These are phyloP conservation scores for Pleuronectes platessa DNA, from an alignment of 2,113 vertebrate species.

Conservation along the genomic window DNA sequence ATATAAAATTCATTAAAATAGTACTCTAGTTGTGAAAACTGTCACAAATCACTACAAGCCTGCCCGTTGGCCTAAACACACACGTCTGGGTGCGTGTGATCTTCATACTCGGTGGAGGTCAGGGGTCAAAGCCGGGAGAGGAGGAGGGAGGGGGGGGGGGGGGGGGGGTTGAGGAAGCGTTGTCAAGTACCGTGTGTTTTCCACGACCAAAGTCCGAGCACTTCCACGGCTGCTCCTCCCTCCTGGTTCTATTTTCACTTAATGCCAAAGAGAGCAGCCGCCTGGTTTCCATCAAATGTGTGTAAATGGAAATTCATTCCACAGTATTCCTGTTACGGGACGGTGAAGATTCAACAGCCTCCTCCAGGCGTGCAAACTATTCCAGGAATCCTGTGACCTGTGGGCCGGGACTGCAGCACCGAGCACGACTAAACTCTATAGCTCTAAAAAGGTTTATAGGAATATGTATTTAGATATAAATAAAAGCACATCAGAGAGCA, in stretches of 20 bases:
- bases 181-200: conserved; percentile 2
- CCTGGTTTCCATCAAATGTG: neutral
- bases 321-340: neutral
- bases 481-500: conserved; percentile 41
- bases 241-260: neutral
- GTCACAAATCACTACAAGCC: conserved; percentile 62
- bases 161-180: conserved; percentile 11
- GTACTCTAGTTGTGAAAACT: conserved; percentile 64
- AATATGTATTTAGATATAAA: conserved; percentile 46
- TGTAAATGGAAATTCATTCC: conserved; percentile 15
- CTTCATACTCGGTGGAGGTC: conserved; percentile 46
- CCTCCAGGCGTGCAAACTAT: neutral
- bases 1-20: conserved; percentile 77
- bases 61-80: conserved; percentile 42
- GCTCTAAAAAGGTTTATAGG: conserved; percentile 1
- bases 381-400: conserved; percentile 20
- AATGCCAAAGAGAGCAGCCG: neutral
- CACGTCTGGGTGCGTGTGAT: conserved; percentile 18
- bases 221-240: neutral
- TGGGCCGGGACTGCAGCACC: conserved; percentile 19
- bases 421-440: conserved; percentile 26
- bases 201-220: neutral
- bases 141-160: neutral
- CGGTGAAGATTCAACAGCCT: too few species aligned
- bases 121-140: conserved; percentile 24